Conservation (phyloP, 2,797 vertebrate genomes). For the Syngnathus rostellatus region DNA sequence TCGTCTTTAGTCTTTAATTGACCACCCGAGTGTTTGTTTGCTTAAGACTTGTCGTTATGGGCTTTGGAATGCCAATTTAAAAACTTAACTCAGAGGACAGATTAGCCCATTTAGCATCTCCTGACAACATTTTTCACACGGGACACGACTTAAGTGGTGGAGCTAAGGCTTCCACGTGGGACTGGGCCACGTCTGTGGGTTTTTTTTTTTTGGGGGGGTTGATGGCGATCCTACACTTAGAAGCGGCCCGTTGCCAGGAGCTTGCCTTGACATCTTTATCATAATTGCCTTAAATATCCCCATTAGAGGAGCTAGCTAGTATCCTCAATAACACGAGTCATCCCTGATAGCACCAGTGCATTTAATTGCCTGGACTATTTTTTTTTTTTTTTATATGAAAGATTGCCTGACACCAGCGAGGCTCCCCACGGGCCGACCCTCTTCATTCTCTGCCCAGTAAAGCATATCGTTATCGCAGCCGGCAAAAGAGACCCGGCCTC, state of each 20-base stretch:
- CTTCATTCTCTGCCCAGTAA: conserved; percentile 72
- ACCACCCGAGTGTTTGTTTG: conserved; percentile 55
- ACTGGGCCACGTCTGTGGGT: conserved; percentile 47
- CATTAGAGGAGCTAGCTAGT: conserved; percentile 67
- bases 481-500: conserved; percentile 64
- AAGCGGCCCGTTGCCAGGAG: conserved; percentile 54
- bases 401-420: conserved; percentile 67
- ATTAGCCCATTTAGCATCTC: conserved; percentile 62
- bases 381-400: conserved; percentile 51
- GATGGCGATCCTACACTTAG: conserved; percentile 60
- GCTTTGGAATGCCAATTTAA: conserved; percentile 46
- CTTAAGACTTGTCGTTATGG: conserved; percentile 47
- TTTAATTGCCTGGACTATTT: conserved; percentile 70
- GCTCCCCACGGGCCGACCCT: conserved; percentile 64
- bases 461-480: conserved; percentile 73
- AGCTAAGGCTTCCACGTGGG: conserved; percentile 53
- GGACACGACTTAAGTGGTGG: conserved; percentile 59
- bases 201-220: conserved; percentile 23
- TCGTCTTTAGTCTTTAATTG: conserved; percentile 54
- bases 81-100: conserved; percentile 45
- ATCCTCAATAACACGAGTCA: conserved; percentile 73
- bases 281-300: conserved; percentile 75
- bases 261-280: conserved; percentile 71
- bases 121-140: conserved; percentile 51
- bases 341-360: conserved; percentile 69